Percentiles rank a stretch among this genome's conserved stretches.
Conservation (phyloP, 2,113 vertebrate species). For the Corythoichthys haematopterus region DNA sequence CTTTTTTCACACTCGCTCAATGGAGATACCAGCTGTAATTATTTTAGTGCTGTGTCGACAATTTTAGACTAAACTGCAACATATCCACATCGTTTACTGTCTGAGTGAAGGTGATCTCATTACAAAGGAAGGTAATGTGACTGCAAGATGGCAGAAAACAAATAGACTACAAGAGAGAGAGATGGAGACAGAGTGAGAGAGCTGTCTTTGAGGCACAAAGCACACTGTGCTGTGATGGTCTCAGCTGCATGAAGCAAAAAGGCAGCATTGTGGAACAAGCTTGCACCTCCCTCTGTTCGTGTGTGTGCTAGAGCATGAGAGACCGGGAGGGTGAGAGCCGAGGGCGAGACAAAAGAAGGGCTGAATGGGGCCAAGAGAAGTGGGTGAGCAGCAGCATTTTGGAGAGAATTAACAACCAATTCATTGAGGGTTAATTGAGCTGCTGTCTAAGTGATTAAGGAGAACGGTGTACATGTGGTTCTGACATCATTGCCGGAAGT, state of each 20-base stretch:
- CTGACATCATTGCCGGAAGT: conserved; percentile 25
- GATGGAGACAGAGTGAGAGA: conserved; percentile 6
- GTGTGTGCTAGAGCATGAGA: conserved; percentile 13
- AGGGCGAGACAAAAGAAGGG: conserved; percentile 7
- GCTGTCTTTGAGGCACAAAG: conserved; percentile 65
- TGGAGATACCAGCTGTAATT: background rate
- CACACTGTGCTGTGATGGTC: conserved; percentile 57
- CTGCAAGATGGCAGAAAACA: background rate
- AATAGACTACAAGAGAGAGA: background rate
- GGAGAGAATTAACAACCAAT: conserved; percentile 55
- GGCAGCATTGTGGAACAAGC: conserved; percentile 54
- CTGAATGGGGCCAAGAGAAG: conserved; percentile 21
- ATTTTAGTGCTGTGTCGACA: background rate
- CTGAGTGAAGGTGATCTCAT: background rate
- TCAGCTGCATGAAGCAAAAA: conserved; percentile 59
- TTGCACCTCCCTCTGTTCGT: conserved; percentile 28
- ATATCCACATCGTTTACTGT: background rate
- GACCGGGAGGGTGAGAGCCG: conserved; percentile 9
- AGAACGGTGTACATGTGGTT: conserved; percentile 41
- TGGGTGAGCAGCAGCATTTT: conserved; percentile 41
- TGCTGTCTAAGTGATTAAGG: conserved; percentile 55
- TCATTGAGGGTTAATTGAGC: conserved; percentile 60
- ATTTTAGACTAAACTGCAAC: background rate
- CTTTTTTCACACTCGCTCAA: background rate
- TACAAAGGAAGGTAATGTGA: background rate